A percentile compares a stretch with the other conserved stretches of the same genome.
phyloP scores from a whole-genome alignment of 2,113 vertebrate species.

The Tragelaphus scriptus region DNA sequence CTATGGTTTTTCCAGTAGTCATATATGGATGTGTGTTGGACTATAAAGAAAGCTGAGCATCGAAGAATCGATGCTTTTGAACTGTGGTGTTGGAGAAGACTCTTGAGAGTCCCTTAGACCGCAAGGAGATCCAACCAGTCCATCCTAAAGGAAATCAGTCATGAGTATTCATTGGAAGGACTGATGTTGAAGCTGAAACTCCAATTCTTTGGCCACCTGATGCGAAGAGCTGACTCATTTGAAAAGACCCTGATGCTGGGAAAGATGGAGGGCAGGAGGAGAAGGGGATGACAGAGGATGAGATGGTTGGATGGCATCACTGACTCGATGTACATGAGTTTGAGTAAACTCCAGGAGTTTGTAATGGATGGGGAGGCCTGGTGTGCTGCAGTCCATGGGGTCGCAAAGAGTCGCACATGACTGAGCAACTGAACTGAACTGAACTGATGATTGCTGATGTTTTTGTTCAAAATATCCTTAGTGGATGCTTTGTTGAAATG shows the following conservation, averaged over 20 bases:
- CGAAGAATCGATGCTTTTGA: neutral
- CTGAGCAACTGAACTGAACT: neutral
- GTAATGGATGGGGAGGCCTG: neutral
- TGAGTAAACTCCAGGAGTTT: fast-evolving
- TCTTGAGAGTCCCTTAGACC: neutral
- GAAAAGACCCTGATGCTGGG: neutral
- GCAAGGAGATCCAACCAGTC: neutral
- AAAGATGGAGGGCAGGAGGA: neutral
- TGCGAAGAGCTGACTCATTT: too few species aligned
- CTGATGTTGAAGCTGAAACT: neutral
- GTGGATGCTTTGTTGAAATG: neutral
- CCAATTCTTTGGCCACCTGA: neutral
- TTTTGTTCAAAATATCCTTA: neutral
- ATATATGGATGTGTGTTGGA: neutral
- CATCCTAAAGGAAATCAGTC: neutral
- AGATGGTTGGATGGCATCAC: neutral
- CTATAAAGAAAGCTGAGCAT: neutral
- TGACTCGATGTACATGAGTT: neutral
- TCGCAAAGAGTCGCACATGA: fast-evolving
- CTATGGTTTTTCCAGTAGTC: neutral
- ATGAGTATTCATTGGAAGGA: neutral
- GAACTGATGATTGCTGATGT: neutral
- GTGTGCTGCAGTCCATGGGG: neutral
- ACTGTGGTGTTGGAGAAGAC: neutral
- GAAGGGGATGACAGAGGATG: neutral